Evolutionary conservation across 2,113 vertebrate species (phyloP).

Genomic region (Pelmatolapia mariae): DNA sequence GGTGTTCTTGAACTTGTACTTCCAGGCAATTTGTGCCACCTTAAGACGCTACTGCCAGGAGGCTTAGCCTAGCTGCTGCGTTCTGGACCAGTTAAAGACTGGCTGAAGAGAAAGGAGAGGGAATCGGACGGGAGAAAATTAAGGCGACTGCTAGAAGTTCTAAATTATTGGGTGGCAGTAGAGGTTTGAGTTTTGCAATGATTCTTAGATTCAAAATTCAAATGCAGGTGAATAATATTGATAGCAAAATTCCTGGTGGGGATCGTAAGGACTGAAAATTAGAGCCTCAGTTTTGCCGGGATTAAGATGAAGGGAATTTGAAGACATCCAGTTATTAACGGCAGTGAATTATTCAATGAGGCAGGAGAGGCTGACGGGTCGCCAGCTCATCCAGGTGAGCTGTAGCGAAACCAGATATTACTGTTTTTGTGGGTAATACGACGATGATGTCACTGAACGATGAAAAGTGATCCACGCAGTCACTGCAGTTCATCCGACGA

Average conservation of each 20-base stretch:
- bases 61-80: background rate
- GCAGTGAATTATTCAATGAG: background rate
- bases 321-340: background rate
- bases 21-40: background rate
- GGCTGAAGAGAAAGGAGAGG: background rate
- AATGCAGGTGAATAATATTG: background rate
- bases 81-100: background rate
- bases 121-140: rapidly evolving
- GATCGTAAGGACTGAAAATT: rapidly evolving
- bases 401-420: background rate
- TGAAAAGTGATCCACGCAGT: background rate
- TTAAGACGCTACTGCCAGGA: background rate
- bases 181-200: background rate
- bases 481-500: background rate
- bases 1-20: background rate
- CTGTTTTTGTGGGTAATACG: background rate
- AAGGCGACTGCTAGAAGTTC: background rate
- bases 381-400: background rate
- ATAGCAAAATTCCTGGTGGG: background rate
- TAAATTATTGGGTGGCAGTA: background rate
- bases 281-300: background rate
- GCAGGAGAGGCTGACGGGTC: background rate
- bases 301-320: background rate
- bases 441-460: background rate
- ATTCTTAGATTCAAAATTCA: background rate